Base-by-base conservation (phyloP, 1,140 invertebrate species). In the Augochlora pura region DNA sequence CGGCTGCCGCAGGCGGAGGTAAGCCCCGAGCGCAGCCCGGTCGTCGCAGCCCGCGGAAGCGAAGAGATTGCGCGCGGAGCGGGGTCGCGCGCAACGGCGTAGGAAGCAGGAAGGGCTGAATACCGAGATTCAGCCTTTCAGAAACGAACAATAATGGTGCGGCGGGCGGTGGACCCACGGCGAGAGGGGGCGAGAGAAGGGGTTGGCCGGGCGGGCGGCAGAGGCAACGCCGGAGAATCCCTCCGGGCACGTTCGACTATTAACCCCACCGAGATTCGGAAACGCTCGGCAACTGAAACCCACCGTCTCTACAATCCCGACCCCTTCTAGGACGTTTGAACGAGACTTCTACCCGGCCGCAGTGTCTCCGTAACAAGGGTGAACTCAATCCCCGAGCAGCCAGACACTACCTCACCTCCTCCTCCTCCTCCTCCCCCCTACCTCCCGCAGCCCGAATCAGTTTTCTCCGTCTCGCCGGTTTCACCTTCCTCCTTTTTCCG, bases 171-270 rank as follows among this genome's bases (percentile, higher is more conserved):
- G 16, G 39, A 67, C 38, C 59, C 72, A 18, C 3, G 66, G 25
- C 63, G 25, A 23, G 54, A 46, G 42, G 54, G 64, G 23, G 63
- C 10, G 18, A 52, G 27, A n/a, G 46, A 27, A 39, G 59, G 74
- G 25, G 16, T n/a, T n/a, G 21, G 25, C 67, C 67, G 32, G 25
- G 42, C 14, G 10, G 62, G 38, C 25, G 63, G 52, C 8, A 62
- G 73, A 62, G 68, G 70, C 42, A 60, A 73, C 80, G 70, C 25
- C 68, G 60, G 73, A 81, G 87, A 75, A 82, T 82, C 80, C 79
- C 85, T 88, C 27, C 72, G 87, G 83, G 83, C 86, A 89, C 87
- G 85, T 88, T 88, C 86, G 77, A 84, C 88, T 90, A 88, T 89
- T 90, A 89, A 88, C 86, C 79, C 80, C 83, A 70, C 80, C 67